phyloP scores from a whole-genome alignment of 1,140 invertebrate genomes.

The Caenorhabditis latens region DNA sequence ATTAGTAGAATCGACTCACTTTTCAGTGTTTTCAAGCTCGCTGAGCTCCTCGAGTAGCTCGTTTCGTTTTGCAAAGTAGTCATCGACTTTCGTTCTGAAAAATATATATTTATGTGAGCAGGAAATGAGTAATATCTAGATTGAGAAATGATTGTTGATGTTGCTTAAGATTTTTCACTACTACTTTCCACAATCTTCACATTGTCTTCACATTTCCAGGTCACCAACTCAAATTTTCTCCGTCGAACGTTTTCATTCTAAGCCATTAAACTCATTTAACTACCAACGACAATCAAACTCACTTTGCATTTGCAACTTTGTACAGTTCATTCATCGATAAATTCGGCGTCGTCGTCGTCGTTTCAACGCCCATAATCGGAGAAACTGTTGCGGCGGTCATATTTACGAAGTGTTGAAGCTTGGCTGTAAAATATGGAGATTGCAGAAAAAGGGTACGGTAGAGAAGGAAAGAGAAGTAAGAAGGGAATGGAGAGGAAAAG shows the following conservation, averaged over 20 bases:
- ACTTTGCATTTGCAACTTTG: constrained; percentile 49
- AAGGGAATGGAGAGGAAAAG: no score
- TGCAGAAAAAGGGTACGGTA: neutral
- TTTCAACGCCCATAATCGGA: constrained; percentile 36
- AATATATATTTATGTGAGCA: neutral
- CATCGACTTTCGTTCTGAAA: constrained; percentile 61
- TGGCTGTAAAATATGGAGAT: neutral
- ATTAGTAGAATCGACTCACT: constrained; percentile 38
- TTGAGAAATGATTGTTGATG: no score
- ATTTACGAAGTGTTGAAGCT: neutral
- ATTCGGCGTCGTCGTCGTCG: neutral
- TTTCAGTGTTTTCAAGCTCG: constrained; percentile 56
- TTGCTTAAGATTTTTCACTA: no score
- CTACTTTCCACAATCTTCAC: no score
- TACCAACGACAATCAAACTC: neutral
- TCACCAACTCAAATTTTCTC: no score
- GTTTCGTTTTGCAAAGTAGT: constrained; percentile 46
- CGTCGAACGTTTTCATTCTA: no score
- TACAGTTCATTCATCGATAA: constrained; percentile 25
- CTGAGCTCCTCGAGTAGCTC: constrained; percentile 58
- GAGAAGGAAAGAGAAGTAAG: neutral
- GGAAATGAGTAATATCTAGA: neutral
- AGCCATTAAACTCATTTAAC: no score
- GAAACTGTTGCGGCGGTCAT: constrained; percentile 33
- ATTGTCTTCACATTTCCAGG: neutral